These are phyloP conservation scores for Lepidonotus clava DNA, from an alignment of 2,888 invertebrate genomes.

Conservation along the genomic window DNA sequence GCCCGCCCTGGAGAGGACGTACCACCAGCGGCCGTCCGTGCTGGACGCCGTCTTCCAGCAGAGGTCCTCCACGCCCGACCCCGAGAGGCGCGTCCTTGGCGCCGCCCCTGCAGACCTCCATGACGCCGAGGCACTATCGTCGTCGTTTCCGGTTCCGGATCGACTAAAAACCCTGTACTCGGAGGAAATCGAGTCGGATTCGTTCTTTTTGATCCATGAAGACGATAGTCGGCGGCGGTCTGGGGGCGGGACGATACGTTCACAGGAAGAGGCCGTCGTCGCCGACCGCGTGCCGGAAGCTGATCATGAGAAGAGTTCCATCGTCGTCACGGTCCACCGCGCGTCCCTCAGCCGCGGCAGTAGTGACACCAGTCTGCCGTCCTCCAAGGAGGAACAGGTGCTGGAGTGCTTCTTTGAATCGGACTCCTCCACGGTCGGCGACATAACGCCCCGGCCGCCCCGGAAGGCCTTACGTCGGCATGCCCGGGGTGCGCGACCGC, in stretches of 20 bases:
- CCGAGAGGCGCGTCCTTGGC: background rate
- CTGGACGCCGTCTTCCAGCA: background rate
- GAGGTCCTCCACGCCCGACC: constrained; percentile 1
- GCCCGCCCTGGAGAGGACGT: background rate
- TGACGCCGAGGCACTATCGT: no score
- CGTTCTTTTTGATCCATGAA: no score
- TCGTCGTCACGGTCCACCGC: background rate
- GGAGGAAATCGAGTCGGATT: no score
- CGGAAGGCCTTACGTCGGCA: background rate
- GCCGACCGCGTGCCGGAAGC: no score
- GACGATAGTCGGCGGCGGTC: no score
- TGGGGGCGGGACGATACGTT: no score
- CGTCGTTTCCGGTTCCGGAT: no score
- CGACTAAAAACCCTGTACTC: no score
- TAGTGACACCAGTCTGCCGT: constrained; percentile 16
- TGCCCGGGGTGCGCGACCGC: no score
- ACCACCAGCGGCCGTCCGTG: background rate
- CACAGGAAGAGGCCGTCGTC: no score
- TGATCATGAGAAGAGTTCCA: no score
- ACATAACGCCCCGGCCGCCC: background rate
- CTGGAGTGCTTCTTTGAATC: background rate
- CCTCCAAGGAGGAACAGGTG: constrained; percentile 9
- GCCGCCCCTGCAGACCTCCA: background rate
- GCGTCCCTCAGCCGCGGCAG: background rate
- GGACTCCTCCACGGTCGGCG: background rate